Percentiles rank a stretch among this genome's conserved stretches.
These are phyloP conservation scores for Ochotona princeps DNA, from an alignment of 2,113 vertebrate species.

Conservation along the genomic window DNA sequence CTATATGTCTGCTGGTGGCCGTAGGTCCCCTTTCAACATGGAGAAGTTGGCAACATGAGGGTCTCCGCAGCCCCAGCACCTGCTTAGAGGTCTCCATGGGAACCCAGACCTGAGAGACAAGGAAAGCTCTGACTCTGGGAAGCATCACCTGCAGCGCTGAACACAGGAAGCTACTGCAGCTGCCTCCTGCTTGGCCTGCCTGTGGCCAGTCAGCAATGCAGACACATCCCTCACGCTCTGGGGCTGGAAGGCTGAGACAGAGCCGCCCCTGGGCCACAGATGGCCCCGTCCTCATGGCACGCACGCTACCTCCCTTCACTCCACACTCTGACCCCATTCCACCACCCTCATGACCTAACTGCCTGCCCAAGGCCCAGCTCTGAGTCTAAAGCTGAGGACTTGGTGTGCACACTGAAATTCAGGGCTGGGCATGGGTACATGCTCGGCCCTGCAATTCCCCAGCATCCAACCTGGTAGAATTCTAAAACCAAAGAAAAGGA, in stretches of 20 bases:
- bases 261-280: too few relatives aligned
- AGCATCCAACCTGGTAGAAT: neutral
- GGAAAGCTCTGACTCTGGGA: neutral
- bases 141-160: neutral
- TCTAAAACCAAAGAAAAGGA: neutral
- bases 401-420: too few relatives aligned
- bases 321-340: too few relatives aligned
- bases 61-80: fast-evolving
- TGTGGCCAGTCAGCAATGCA: neutral
- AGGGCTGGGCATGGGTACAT: neutral
- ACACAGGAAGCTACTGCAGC: neutral
- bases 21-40: fast-evolving
- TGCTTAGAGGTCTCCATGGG: neutral
- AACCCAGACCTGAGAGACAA: neutral
- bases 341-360: neutral
- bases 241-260: neutral
- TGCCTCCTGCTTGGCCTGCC: neutral
- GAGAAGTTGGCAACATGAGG: neutral
- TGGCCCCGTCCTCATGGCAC: too few relatives aligned
- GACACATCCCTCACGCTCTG: neutral
- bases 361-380: neutral
- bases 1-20: fast-evolving
- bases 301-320: too few relatives aligned
- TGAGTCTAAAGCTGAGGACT: too few relatives aligned
- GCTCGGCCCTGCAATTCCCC: neutral